A percentile compares a stretch with the other conserved stretches of the same genome.
phyloP scores from a whole-genome alignment of 2,113 vertebrate species.

The Oryzias curvinotus region DNA sequence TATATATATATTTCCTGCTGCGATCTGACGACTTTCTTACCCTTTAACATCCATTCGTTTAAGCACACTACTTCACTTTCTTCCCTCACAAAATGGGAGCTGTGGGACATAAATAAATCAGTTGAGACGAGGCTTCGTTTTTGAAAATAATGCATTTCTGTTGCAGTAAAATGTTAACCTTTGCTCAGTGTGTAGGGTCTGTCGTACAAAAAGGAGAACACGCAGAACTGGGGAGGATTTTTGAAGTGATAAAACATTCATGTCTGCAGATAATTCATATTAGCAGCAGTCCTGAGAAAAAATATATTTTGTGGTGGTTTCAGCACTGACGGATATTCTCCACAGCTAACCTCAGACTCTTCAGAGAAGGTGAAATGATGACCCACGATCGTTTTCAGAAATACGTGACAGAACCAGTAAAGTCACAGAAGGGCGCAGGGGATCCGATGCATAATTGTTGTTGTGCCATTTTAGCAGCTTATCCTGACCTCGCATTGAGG shows the following conservation, averaged over 20 bases:
- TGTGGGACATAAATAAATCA: constrained; percentile 64
- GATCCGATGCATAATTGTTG: constrained; percentile 11
- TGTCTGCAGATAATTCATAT: neutral
- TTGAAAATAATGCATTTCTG: constrained; percentile 7
- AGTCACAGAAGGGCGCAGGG: neutral
- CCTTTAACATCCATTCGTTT: constrained; percentile 57
- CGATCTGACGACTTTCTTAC: constrained; percentile 17
- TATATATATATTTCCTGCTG: constrained; percentile 2
- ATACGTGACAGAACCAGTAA: neutral
- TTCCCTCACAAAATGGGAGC: constrained; percentile 15
- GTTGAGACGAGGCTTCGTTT: neutral
- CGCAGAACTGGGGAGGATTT: neutral
- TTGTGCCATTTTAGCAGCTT: constrained; percentile 11
- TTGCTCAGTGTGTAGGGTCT: constrained; percentile 8
- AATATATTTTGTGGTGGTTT: neutral
- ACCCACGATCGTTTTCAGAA: accelerated
- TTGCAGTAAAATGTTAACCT: constrained; percentile 4
- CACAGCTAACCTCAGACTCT: too few species aligned
- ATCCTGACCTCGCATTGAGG: constrained; percentile 13
- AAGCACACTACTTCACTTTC: constrained; percentile 20
- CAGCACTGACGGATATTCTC: neutral
- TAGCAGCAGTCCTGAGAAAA: neutral
- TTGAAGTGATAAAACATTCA: constrained; percentile 11
- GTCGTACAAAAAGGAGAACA: constrained; percentile 1
- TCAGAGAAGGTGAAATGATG: too few species aligned